Evolutionary conservation across 2,888 invertebrate species (phyloP).

Genomic region (Drosophila pegasa): DNA sequence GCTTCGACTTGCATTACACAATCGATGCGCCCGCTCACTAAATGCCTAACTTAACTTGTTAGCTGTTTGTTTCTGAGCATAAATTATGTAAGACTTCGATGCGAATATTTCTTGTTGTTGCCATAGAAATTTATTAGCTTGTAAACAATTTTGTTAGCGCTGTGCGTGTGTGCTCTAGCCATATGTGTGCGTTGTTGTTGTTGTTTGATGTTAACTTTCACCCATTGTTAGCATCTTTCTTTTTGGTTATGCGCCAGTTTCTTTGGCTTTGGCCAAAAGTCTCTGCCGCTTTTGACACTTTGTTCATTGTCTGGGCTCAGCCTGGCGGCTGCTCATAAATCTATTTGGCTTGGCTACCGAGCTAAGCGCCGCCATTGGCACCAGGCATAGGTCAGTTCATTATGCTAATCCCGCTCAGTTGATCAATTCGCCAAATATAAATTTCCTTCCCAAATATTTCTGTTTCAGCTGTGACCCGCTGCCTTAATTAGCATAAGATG

Average conservation of each 20-base stretch:
- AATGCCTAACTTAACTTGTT: conserved; percentile 19
- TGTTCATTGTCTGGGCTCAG: conserved; percentile 48
- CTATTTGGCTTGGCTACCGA: conserved; percentile 32
- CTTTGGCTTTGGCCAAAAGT: conserved; percentile 43
- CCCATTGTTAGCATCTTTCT: conserved; percentile 81
- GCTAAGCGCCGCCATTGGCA: conserved; percentile 21
- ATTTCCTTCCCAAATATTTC: conserved; percentile 18
- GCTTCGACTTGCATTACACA: conserved; percentile 56
- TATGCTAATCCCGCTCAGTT: conserved; percentile 40
- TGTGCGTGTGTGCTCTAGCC: conserved; percentile 15
- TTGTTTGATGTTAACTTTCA: conserved; percentile 66
- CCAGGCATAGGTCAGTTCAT: conserved; percentile 48
- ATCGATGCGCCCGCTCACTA: conserved; percentile 56
- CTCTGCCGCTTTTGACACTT: conserved; percentile 42
- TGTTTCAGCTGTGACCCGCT: conserved; percentile 19
- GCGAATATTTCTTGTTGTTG: conserved; percentile 24
- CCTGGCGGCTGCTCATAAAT: conserved; percentile 41
- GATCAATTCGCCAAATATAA: conserved; percentile 27
- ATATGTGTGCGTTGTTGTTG: conserved; percentile 7
- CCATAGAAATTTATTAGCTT: conserved; percentile 54
- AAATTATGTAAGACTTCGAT: conserved; percentile 50
- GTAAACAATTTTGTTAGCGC: conserved; percentile 59
- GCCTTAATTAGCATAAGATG: conserved; percentile 63
- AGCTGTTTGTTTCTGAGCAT: conserved; percentile 1
- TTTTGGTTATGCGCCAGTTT: conserved; percentile 68